Percentiles rank a stretch among this genome's conserved stretches.
These are phyloP conservation scores for Dicycla oo DNA, from an alignment of 2,888 invertebrate species.

Conservation along the genomic window DNA sequence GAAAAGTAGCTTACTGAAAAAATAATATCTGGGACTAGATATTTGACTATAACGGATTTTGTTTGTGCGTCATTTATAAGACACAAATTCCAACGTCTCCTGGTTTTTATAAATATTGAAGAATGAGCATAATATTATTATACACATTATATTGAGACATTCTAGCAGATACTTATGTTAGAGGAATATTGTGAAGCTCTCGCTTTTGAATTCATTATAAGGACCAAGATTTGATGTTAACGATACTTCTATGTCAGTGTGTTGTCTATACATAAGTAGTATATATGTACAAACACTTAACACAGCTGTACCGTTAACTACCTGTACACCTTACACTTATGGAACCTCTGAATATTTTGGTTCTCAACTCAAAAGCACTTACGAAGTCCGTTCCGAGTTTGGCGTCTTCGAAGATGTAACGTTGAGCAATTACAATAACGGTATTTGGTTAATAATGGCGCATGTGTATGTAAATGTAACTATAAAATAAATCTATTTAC, in stretches of 20 bases:
- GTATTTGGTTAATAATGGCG: conserved; percentile 77
- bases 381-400: conserved; percentile 61
- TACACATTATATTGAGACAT: conserved; percentile 61
- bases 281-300: not conserved
- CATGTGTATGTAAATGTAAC: conserved; percentile 65
- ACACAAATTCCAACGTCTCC: conserved; percentile 63
- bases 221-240: conserved; percentile 3
- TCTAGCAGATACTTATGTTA: conserved; percentile 54
- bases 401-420: conserved; percentile 53
- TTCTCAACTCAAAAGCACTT: conserved; percentile 40
- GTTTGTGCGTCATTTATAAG: conserved; percentile 74
- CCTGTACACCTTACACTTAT: not conserved
- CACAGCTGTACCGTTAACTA: conserved; percentile 9
- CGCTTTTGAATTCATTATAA: conserved; percentile 15
- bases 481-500: conserved; percentile 66
- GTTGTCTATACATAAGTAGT: not conserved
- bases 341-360: conserved; percentile 18
- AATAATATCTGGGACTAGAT: conserved; percentile 87
- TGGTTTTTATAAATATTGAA: conserved; percentile 63
- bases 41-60: conserved; percentile 86
- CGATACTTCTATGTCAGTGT: conserved; percentile 1
- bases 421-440: conserved; percentile 69
- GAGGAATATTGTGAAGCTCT: conserved; percentile 46
- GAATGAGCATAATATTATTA: conserved; percentile 62
- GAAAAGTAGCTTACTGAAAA: conserved; percentile 79